A percentile compares a stretch with the other conserved stretches of the same genome.
Evolutionary conservation across 2,888 invertebrate species (phyloP).

Genomic region (Cerceris ruficornis): DNA sequence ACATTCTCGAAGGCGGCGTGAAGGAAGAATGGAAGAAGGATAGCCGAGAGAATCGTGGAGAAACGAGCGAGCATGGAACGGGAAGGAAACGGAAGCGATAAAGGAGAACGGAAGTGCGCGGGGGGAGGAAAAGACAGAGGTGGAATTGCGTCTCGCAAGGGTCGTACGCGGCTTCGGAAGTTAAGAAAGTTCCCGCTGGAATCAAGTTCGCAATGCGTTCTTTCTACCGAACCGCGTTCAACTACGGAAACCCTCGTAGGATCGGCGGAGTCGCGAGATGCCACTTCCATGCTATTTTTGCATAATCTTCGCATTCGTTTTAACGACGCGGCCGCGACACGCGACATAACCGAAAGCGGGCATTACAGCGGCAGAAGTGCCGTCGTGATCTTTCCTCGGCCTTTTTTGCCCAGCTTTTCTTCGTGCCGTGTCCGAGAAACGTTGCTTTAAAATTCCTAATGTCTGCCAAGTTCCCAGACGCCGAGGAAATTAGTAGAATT

Average conservation of each 20-base stretch:
- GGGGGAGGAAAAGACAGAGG: background rate
- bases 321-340: slow-evolving; percentile 36
- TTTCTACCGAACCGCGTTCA: slow-evolving; percentile 19
- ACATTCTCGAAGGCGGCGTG: slow-evolving; percentile 42
- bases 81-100: background rate
- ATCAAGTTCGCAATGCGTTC: slow-evolving; percentile 35
- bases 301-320: slow-evolving; percentile 61
- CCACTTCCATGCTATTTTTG: slow-evolving; percentile 44
- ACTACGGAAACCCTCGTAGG: background rate
- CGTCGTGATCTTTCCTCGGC: slow-evolving; percentile 9
- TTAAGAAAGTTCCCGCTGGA: slow-evolving; percentile 41
- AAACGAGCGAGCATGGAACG: background rate
- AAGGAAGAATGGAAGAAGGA: background rate
- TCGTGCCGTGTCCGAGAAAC: background rate
- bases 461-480: background rate
- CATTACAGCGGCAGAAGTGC: slow-evolving; percentile 25
- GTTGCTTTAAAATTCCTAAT: slow-evolving; percentile 11
- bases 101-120: background rate
- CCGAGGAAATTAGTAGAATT: slow-evolving; percentile 1
- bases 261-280: slow-evolving; percentile 10
- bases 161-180: slow-evolving; percentile 37
- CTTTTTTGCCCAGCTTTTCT: slow-evolving; percentile 24
- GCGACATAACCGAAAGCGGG: slow-evolving; percentile 12
- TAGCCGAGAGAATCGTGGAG: background rate
- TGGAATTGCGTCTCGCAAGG: slow-evolving; percentile 23